These are phyloP conservation scores for Acrossocheilus fasciatus DNA, from an alignment of 2,797 vertebrate genomes.

Conservation along the genomic window DNA sequence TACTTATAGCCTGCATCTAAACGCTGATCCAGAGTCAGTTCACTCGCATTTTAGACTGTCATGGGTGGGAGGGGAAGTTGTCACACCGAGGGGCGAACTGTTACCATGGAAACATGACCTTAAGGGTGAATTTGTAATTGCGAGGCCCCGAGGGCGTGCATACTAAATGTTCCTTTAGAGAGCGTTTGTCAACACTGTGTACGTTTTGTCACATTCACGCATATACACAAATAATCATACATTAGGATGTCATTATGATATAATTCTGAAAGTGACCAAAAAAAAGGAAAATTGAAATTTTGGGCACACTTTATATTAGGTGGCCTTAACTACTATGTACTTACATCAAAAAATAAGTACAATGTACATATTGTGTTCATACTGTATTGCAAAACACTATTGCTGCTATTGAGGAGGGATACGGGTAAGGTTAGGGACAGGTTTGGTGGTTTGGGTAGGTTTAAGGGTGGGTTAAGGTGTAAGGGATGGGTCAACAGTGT, in stretches of 20 bases:
- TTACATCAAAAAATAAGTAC: too few relatives aligned
- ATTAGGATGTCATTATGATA: not conserved
- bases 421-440: too few relatives aligned
- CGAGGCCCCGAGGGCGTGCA: constrained; percentile 40
- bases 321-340: too few relatives aligned
- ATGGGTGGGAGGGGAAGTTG: constrained; percentile 1
- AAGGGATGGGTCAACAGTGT: too few relatives aligned
- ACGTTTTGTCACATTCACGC: constrained; percentile 9
- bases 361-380: too few relatives aligned
- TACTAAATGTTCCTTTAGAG: constrained; percentile 51
- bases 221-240: constrained; percentile 7
- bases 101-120: constrained; percentile 59
- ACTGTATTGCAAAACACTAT: too few relatives aligned
- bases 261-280: not conserved
- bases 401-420: too few relatives aligned
- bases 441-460: too few relatives aligned
- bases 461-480: too few relatives aligned
- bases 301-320: too few relatives aligned
- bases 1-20: not conserved
- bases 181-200: constrained; percentile 44
- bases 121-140: constrained; percentile 56
- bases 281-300: too few relatives aligned
- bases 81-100: constrained; percentile 15
- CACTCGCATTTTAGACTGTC: not conserved
- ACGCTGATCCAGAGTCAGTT: constrained; percentile 25